A percentile compares a stretch with the other conserved stretches of the same genome.
Conservation (phyloP, 1,140 invertebrate genomes). For the Orussus abietinus region DNA sequence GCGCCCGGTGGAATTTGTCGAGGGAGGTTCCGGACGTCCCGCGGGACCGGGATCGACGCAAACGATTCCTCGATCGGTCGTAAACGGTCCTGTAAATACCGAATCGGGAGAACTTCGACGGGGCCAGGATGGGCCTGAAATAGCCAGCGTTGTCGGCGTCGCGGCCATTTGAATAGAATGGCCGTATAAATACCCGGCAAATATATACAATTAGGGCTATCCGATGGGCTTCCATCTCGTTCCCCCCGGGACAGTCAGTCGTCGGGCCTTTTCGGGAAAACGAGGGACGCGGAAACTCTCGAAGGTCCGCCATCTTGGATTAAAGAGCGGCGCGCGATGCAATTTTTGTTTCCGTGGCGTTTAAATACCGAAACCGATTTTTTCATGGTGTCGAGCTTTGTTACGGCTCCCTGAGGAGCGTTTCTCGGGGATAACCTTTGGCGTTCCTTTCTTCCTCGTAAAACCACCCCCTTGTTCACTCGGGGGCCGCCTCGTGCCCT, state of each 20-base stretch:
- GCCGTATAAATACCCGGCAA: constrained; percentile 3
- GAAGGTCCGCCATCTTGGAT: constrained; percentile 1
- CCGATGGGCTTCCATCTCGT: no score
- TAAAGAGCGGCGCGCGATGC: not conserved
- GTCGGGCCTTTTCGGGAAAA: constrained; percentile 6
- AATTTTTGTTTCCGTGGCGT: not conserved
- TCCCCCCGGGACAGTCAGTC: constrained; percentile 12
- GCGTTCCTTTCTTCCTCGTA: no score
- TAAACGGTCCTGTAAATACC: no score
- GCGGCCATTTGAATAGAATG: constrained; percentile 10
- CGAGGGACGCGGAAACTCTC: constrained; percentile 7
- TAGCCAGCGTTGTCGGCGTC: no score
- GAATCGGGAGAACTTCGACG: no score
- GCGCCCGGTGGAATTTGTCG: no score
- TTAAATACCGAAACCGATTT: not conserved
- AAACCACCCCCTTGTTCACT: no score
- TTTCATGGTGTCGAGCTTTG: not conserved
- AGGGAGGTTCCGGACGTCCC: no score
- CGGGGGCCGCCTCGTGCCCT: no score
- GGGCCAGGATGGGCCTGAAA: no score
- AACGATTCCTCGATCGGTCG: no score
- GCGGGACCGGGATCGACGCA: no score
- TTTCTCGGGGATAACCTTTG: not conserved
- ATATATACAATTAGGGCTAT: constrained; percentile 8
- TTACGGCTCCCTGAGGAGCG: constrained; percentile 1